Base-by-base conservation (phyloP, 2,888 invertebrate genomes). In the Hirtodrosophila cameraria region DNA sequence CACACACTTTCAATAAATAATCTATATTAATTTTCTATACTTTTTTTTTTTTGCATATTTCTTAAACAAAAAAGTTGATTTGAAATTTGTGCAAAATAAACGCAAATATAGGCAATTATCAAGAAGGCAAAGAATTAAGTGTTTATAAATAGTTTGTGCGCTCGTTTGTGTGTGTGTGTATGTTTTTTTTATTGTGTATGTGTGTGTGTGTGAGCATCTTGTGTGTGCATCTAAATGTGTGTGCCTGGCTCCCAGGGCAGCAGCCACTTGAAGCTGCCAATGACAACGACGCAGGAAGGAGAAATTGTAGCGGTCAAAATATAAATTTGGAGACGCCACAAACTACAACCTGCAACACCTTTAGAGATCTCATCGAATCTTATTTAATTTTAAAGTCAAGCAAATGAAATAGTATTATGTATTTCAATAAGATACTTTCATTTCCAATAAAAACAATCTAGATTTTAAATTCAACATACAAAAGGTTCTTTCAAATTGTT, bases 141-240 rank as follows among this genome's bases (percentile, higher is more conserved):
- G 68, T 75, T 85, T 89, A 89, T 74, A 88, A 88, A 89, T 88
- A 89, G 89, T 79, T 75, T 38, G 61, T 60, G 59, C 50, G 58
- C 57, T 50, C 48, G 57, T 62, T 36, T 43, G 38, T 5, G 12
- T 25, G 39, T 43, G 35, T 30, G 23, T 45, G 33, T 50, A 23
- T 58, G 46, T n/a, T n/a, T n/a, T n/a, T n/a, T n/a, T n/a, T n/a
- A n/a, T n/a, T n/a, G n/a, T 38, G 45, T 38, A 15, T 25, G 42
- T 42, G 42, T 46, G 36, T 54, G 52, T 53, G 31, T 53, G 27
- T 45, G 55, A 31, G 59, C 48, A 49, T 31, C 18, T 13, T 9
- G 39, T 38, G 18, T 43, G 25, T 48, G 38, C 38, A 27, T 42
- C 25, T 55, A 6, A 38, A 11, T 28, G 23, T 43, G 33, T 73